Percentiles rank a stretch among this genome's conserved stretches.
Conservation (phyloP, 64 coral and sea anemone species). For the Astreopora myriophthalma region DNA sequence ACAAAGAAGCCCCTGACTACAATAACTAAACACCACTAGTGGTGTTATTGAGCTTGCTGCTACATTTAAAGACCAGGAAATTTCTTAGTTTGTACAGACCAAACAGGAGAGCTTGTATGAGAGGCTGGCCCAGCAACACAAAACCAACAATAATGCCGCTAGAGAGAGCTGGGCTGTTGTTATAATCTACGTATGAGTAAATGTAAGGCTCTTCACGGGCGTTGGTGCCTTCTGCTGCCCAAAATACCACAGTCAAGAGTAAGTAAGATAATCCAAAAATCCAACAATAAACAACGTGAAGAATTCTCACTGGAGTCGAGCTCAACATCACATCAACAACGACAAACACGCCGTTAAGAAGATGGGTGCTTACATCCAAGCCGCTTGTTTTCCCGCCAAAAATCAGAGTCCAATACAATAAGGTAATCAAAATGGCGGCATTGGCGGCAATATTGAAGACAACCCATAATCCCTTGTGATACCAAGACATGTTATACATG, state of each 20-base stretch:
- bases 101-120: conserved; percentile 63
- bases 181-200: conserved; percentile 70
- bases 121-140: conserved; percentile 52
- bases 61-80: conserved; percentile 19
- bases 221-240: conserved; percentile 61
- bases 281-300: conserved; percentile 71
- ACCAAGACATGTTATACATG: conserved; percentile 55
- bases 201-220: conserved; percentile 46
- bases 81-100: conserved; percentile 76
- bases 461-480: conserved; percentile 80
- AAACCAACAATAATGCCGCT: conserved; percentile 52
- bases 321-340: conserved; percentile 60
- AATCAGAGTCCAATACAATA: conserved; percentile 61
- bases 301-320: conserved; percentile 56
- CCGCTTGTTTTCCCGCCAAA: conserved; percentile 3
- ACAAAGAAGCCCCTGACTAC: no score
- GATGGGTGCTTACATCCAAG: conserved; percentile 69
- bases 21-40: no score
- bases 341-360: conserved; percentile 72
- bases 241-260: conserved; percentile 66
- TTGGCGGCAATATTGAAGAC: conserved; percentile 78
- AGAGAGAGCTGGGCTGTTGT: conserved; percentile 34
- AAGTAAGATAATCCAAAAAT: conserved; percentile 50
- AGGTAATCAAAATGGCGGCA: conserved; percentile 45
- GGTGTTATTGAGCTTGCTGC: not conserved